Evolutionary conservation across 2,113 vertebrate species (phyloP).

Genomic region (Sciurus niger): DNA sequence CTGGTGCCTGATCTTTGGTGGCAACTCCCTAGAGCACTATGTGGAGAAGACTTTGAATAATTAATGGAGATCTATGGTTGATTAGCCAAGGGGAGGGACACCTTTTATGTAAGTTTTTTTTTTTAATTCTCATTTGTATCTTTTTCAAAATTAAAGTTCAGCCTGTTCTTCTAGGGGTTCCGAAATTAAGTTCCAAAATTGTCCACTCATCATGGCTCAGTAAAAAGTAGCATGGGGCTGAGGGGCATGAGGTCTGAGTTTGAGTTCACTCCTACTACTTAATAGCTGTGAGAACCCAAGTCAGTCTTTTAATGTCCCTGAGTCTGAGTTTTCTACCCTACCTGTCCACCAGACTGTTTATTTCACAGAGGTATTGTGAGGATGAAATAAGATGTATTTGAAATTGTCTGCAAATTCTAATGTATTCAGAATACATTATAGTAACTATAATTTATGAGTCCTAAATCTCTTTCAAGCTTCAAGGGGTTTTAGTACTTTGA

Average conservation of each 20-base stretch:
- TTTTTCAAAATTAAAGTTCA: background rate
- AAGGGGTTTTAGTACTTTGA: constrained; percentile 68
- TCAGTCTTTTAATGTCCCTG: background rate
- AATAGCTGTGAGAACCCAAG: background rate
- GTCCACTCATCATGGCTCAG: background rate
- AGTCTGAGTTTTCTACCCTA: background rate
- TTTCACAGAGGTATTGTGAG: background rate
- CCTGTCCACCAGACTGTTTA: background rate
- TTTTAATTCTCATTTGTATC: background rate
- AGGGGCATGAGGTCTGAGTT: background rate
- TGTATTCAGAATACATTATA: background rate
- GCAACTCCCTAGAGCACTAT: background rate
- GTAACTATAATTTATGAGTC: constrained; percentile 56
- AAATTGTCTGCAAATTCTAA: constrained; percentile 5
- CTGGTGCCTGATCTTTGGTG: background rate
- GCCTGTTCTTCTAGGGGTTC: background rate
- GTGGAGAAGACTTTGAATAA: constrained; percentile 3
- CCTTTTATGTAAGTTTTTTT: background rate
- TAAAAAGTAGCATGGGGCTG: background rate
- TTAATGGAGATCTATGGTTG: background rate
- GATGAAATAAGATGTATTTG: background rate
- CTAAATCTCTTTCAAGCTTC: constrained; percentile 76
- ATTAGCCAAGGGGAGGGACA: background rate
- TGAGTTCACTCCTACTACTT: background rate
- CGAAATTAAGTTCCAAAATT: background rate